Evolutionary conservation across 2,113 vertebrate genomes (phyloP).

Genomic region (Carettochelys insculpta): DNA sequence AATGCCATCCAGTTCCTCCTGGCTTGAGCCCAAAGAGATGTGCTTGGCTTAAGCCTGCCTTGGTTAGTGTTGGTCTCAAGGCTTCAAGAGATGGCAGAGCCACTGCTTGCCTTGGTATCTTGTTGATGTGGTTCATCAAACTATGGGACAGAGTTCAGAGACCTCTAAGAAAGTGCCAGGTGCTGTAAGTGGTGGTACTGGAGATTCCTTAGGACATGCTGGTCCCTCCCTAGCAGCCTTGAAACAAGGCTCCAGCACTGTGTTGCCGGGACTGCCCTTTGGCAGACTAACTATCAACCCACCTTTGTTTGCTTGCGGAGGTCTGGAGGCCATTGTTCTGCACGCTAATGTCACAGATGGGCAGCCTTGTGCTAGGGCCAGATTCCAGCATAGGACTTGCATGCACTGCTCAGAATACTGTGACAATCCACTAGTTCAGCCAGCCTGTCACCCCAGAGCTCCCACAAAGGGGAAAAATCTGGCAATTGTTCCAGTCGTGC

Average conservation of each 20-base stretch:
- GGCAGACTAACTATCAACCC: background rate
- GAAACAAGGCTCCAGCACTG: background rate
- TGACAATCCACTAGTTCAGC: background rate
- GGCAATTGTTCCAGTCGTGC: background rate
- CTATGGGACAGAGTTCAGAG: background rate
- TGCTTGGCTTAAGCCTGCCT: background rate
- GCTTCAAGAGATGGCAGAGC: background rate
- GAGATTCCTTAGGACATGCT: background rate
- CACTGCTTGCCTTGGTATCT: background rate
- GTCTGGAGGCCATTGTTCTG: background rate
- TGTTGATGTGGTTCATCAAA: background rate
- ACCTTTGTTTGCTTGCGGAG: background rate
- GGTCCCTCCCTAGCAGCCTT: background rate
- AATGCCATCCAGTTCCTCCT: background rate
- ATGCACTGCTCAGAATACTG: background rate
- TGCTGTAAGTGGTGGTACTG: background rate
- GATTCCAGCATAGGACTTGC: background rate
- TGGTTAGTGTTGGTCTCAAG: rapidly evolving
- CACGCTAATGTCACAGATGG: background rate
- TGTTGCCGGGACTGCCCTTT: background rate
- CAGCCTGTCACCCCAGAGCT: background rate
- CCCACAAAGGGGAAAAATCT: background rate
- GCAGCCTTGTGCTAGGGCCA: background rate
- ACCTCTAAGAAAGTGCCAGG: background rate
- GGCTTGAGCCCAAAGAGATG: background rate